Conservation (phyloP, 2,888 invertebrate genomes). For the Listrodromus nycthemerus region DNA sequence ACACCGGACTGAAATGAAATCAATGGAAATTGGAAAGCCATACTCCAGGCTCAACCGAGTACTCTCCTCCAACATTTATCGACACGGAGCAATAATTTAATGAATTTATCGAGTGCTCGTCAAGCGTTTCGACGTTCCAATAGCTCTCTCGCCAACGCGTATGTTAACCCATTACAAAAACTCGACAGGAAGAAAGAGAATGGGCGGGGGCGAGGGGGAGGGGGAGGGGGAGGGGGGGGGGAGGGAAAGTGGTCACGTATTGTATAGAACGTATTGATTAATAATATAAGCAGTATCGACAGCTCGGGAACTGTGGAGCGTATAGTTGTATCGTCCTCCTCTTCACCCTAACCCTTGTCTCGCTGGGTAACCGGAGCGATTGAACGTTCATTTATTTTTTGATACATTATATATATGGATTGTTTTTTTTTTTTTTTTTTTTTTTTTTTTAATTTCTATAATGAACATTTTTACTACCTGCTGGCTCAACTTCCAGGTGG, state of each 20-base stretch:
- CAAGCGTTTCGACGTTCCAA: constrained; percentile 49
- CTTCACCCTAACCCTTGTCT: neutral
- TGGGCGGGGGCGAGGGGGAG: too few relatives aligned
- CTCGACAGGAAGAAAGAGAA: neutral
- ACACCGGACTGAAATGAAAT: constrained; percentile 38
- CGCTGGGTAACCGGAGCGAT: constrained; percentile 1
- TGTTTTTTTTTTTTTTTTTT: constrained; percentile 20
- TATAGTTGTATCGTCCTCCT: neutral
- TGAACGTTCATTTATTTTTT: constrained; percentile 19
- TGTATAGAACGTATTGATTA: constrained; percentile 28
- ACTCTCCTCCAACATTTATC: constrained; percentile 54
- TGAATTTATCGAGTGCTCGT: constrained; percentile 60
- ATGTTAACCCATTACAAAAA: constrained; percentile 5
- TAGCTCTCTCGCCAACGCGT: constrained; percentile 9
- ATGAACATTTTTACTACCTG: constrained; percentile 15
- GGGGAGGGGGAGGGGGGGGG: neutral
- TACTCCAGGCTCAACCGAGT: neutral
- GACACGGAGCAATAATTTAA: constrained; percentile 57
- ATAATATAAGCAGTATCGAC: constrained; percentile 50
- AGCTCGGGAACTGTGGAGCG: constrained; percentile 6
- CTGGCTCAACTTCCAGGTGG: neutral
- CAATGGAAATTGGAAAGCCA: constrained; percentile 61
- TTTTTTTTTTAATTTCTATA: constrained; percentile 10
- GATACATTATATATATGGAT: neutral
- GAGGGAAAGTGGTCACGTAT: constrained; percentile 17